phyloP scores from a whole-genome alignment of 2,797 vertebrate species.

The Chrosomus eos region DNA sequence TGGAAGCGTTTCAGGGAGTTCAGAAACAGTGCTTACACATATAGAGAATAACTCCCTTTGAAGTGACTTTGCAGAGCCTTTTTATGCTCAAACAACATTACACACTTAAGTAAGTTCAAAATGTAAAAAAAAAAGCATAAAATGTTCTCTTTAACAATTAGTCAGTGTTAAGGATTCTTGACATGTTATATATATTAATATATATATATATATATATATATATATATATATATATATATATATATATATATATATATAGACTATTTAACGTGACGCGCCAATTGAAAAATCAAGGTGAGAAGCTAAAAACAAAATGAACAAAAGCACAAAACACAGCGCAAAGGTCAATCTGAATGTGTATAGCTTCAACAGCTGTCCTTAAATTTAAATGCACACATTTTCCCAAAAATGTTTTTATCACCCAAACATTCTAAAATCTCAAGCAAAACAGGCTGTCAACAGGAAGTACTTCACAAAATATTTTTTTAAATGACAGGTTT shows the following conservation, averaged over 20 bases:
- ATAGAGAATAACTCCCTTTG: not conserved
- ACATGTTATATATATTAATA: too few relatives aligned
- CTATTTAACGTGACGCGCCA: not conserved
- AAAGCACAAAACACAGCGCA: not conserved
- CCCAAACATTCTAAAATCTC: not conserved
- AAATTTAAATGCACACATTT: not conserved
- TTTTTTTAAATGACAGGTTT: constrained; percentile 1
- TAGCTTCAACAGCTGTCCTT: not conserved
- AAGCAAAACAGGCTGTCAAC: not conserved
- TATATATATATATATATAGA: not conserved
- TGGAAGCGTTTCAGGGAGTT: not conserved
- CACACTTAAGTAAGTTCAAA: too few relatives aligned
- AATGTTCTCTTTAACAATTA: not conserved
- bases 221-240: not conserved
- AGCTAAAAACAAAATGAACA: not conserved
- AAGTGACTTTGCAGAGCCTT: not conserved
- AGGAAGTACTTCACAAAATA: not conserved
- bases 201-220: not conserved
- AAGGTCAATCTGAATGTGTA: not conserved
- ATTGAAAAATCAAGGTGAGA: not conserved
- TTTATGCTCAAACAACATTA: not conserved
- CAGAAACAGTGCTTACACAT: not conserved
- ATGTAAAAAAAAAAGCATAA: too few relatives aligned
- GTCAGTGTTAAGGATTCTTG: not conserved
- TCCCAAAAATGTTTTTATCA: not conserved